These are phyloP conservation scores for Lacanobia wlatinum DNA, from an alignment of 2,888 invertebrate genomes.

Conservation along the genomic window DNA sequence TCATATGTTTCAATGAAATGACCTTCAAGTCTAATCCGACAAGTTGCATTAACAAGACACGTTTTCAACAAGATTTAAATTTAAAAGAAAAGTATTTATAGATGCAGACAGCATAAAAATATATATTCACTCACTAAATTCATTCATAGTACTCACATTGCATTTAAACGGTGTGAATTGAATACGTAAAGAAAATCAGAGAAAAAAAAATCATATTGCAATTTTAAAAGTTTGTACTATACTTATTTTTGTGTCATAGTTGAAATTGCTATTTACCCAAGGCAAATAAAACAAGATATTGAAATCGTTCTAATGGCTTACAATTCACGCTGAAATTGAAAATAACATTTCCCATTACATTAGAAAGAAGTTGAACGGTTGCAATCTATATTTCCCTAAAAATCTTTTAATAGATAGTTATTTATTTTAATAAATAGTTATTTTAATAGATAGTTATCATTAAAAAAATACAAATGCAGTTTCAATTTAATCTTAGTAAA, in stretches of 20 bases:
- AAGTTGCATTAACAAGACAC: background rate
- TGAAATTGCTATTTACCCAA: background rate
- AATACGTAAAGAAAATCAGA: background rate
- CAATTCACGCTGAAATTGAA: slow-evolving; percentile 16
- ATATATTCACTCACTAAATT: background rate
- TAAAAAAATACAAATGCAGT: too few relatives aligned
- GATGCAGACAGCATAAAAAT: background rate
- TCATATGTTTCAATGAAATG: too few relatives aligned
- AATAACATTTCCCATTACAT: slow-evolving; percentile 21
- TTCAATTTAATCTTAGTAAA: too few relatives aligned
- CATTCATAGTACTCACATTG: background rate
- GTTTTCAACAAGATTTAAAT: background rate
- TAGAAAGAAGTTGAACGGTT: background rate
- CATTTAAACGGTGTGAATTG: background rate
- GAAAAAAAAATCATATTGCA: background rate
- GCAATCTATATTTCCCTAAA: background rate
- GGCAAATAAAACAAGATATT: background rate
- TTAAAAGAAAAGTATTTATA: too few relatives aligned
- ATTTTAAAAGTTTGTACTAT: background rate
- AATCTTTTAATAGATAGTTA: too few relatives aligned
- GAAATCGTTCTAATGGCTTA: background rate
- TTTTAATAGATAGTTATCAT: too few relatives aligned
- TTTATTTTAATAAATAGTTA: too few relatives aligned
- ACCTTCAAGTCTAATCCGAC: background rate
- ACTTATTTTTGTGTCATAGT: background rate